Percentiles rank a stretch among this genome's conserved stretches.
Conservation (phyloP, 2,888 invertebrate genomes). For the Oscheius sp. region DNA sequence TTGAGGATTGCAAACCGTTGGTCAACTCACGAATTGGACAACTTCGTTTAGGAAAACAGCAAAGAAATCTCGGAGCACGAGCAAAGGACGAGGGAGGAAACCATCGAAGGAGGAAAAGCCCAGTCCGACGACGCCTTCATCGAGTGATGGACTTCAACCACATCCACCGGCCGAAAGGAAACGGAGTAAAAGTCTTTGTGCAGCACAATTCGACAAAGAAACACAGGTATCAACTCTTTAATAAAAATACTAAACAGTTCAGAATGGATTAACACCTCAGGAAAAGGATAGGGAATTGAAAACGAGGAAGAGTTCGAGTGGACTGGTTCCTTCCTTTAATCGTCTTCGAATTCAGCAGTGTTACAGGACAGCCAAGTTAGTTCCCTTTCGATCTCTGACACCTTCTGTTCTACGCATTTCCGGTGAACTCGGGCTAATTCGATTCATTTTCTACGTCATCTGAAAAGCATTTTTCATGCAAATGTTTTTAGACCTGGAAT, state of each 20-base stretch:
- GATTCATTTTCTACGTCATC: slow-evolving; percentile 4
- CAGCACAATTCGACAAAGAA: slow-evolving; percentile 62
- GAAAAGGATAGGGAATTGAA: slow-evolving; percentile 6
- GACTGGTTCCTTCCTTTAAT: slow-evolving; percentile 63
- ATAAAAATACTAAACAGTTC: neutral
- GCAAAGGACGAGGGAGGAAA: slow-evolving; percentile 19
- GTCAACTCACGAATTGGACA: neutral
- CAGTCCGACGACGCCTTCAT: slow-evolving; percentile 17
- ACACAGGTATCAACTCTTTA: slow-evolving; percentile 46
- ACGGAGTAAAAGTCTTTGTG: slow-evolving; percentile 60
- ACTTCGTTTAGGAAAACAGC: slow-evolving; percentile 9
- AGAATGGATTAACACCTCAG: slow-evolving; percentile 7
- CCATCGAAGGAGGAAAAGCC: slow-evolving; percentile 11
- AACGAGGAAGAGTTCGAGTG: slow-evolving; percentile 49
- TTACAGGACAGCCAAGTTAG: slow-evolving; percentile 65
- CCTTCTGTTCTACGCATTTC: neutral
- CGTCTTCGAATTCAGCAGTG: slow-evolving; percentile 66
- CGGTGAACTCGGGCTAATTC: neutral
- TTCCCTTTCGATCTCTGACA: neutral
- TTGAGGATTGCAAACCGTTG: slow-evolving; percentile 39
- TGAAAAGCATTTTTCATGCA: neutral
- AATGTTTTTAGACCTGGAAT: slow-evolving; percentile 56
- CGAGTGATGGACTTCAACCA: slow-evolving; percentile 12
- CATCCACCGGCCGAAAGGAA: slow-evolving; percentile 43
- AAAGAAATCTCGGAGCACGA: slow-evolving; percentile 3